phyloP scores from a whole-genome alignment of 2,113 vertebrate genomes.

The Mesembrinibis cayennensis region DNA sequence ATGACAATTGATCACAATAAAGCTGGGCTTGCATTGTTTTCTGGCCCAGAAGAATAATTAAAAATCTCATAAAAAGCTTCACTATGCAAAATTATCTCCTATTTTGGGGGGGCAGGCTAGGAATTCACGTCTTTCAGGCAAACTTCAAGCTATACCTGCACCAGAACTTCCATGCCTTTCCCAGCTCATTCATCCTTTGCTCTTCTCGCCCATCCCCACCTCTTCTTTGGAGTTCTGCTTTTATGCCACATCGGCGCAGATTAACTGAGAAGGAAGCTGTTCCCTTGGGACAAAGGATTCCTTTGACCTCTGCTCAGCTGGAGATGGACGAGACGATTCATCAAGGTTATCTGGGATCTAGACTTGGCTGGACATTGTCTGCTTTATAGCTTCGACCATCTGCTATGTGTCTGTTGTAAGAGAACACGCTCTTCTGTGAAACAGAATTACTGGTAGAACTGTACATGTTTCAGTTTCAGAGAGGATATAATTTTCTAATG shows the following conservation, averaged over 20 bases:
- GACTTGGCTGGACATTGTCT: neutral
- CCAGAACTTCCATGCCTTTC: neutral
- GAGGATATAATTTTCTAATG: neutral
- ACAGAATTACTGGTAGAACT: neutral
- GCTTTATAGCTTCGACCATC: neutral
- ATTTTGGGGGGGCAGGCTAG: neutral
- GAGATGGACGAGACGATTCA: neutral
- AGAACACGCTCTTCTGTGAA: neutral
- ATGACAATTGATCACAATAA: neutral
- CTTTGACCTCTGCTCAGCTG: neutral
- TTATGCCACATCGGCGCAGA: fast-evolving
- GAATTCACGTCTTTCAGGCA: neutral
- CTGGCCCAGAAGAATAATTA: neutral
- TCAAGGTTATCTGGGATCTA: no score
- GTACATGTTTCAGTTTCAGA: neutral
- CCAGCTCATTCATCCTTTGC: neutral
- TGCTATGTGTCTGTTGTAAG: neutral
- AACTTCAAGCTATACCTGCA: neutral
- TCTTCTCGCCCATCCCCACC: neutral
- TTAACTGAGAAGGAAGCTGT: neutral
- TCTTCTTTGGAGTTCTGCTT: neutral
- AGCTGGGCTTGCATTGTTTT: neutral
- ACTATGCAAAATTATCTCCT: neutral
- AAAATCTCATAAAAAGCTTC: neutral
- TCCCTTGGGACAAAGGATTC: neutral